Evolutionary conservation across 2,797 vertebrate species (phyloP).

Genomic region (Numenius phaeopus): DNA sequence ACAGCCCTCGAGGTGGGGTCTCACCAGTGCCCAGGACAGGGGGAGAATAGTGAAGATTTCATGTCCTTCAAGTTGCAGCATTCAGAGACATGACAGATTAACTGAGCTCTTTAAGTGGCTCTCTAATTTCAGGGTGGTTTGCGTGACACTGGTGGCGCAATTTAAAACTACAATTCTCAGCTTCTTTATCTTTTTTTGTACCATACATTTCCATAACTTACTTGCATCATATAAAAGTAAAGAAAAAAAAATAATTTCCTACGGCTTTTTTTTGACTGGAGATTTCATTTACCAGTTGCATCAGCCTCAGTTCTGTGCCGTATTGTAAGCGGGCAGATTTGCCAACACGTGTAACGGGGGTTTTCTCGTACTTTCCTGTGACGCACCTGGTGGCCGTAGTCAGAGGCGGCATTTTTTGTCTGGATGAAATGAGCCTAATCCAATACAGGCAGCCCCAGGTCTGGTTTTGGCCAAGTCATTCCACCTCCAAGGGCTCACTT

Average conservation of each 20-base stretch:
- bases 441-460: neutral
- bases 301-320: neutral
- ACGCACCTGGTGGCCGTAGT: neutral
- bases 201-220: neutral
- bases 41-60: neutral
- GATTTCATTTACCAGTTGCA: neutral
- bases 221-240: neutral
- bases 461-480: neutral
- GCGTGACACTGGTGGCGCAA: neutral
- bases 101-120: conserved; percentile 5
- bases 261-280: neutral
- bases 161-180: neutral
- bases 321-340: neutral
- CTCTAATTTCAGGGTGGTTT: conserved; percentile 18
- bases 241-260: neutral
- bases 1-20: too few species aligned
- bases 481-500: neutral
- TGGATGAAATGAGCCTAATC: neutral
- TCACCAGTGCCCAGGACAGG: too few species aligned
- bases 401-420: neutral
- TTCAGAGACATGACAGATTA: neutral
- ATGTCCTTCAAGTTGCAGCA: neutral
- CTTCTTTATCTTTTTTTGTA: neutral
- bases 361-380: neutral
- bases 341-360: neutral